Base-by-base conservation (phyloP, 2,888 invertebrate species). In the Drosophila mercatorum region DNA sequence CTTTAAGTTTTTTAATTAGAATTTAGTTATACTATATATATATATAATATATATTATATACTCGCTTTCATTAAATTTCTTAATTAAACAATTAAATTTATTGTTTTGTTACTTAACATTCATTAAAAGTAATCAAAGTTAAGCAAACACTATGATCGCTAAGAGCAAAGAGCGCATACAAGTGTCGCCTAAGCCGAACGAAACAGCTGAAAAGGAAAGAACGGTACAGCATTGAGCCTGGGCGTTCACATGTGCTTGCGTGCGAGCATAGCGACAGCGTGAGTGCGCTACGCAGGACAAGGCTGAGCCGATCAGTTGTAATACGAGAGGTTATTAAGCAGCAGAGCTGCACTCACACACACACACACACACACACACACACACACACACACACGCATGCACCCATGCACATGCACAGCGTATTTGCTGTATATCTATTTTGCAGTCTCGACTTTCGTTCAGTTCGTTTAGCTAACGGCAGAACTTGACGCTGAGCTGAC, bases 401-500 rank as follows among this genome's bases (percentile, higher is more conserved):
- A 22, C 22, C 17, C 5, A 49, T n/a, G n/a, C 6, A 31, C 3
- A n/a, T 10, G 5, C 22, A 17, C 2, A n/a, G 31, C 5, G 31
- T 11, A 34, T 34, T 49, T 34, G n/a, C 1, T 14, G 44, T 17
- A 8, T 2, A 43, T 31, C 6, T 31, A 31, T 41, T 40, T 40
- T 55, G 7, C n/a, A 56, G 31, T 56, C 31, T 0, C 22, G 44
- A 63, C 11, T 40, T 58, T 51, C 43, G 17, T 44, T 12, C 17
- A 28, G 5, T 12, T 52, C n/a, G 41, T n/a, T 17, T 8, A 40
- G 28, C 28, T 49, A 49, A 38, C 56, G 12, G 28, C 5, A 43
- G 12, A 17, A 61, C 41, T 65, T 65, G 59, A 57, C 61, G 52
- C 55, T 76, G 65, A 78, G 52, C 51, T 73, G 60, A 78, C 77